phyloP scores from a whole-genome alignment of 2,797 vertebrate genomes.

The Pogonophryne albipinna region DNA sequence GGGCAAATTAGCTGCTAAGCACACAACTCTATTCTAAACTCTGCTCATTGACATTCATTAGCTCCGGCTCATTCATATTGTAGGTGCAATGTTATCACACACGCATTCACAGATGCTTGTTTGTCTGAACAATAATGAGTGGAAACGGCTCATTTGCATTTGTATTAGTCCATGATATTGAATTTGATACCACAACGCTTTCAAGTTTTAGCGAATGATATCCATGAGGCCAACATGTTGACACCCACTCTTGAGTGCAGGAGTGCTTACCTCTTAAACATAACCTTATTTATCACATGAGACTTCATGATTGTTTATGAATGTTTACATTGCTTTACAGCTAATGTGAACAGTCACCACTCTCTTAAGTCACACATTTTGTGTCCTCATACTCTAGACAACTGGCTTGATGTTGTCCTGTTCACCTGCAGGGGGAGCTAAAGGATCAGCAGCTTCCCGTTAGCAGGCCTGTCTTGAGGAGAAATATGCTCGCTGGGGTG shows the following conservation, averaged over 20 bases:
- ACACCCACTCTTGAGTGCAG: neutral
- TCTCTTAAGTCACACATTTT: neutral
- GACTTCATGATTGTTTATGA: neutral
- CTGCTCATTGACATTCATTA: constrained; percentile 52
- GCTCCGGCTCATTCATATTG: constrained; percentile 29
- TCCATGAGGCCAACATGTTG: constrained; percentile 28
- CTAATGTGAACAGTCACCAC: neutral
- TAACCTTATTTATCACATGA: neutral
- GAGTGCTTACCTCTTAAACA: neutral
- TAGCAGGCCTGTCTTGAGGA: constrained; percentile 49
- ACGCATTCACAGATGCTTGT: constrained; percentile 49
- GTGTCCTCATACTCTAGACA: neutral
- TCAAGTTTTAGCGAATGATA: constrained; percentile 16
- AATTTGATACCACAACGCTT: constrained; percentile 34
- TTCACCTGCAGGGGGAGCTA: constrained; percentile 77
- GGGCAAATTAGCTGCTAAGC: neutral
- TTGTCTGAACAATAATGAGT: constrained; percentile 57
- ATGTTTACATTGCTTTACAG: neutral
- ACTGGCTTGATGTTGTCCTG: neutral
- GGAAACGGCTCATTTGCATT: constrained; percentile 63
- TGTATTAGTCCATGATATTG: constrained; percentile 52
- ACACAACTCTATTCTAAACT: constrained; percentile 23
- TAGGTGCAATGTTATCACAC: constrained; percentile 49
- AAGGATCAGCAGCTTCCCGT: constrained; percentile 26
- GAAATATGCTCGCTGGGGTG: constrained; percentile 52